Evolutionary conservation across 1,140 invertebrate genomes (phyloP).

Genomic region (Stenopsyche tienmushanensis): DNA sequence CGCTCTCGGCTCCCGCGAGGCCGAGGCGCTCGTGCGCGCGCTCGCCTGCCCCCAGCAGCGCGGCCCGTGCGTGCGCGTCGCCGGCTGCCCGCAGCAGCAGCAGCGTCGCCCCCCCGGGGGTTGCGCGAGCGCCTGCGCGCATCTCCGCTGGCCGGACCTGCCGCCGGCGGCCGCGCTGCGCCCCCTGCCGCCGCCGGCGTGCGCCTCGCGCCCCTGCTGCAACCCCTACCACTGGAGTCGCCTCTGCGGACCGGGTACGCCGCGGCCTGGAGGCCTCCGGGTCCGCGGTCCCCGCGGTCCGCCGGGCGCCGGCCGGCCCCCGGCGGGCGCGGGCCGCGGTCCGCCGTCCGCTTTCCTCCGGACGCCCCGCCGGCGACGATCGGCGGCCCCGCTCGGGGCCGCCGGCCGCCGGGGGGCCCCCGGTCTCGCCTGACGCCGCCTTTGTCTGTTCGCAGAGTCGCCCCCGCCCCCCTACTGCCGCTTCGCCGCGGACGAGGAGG

Average conservation of each 20-base stretch:
- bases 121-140: slow-evolving; percentile 42
- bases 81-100: slow-evolving; percentile 44
- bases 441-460: slow-evolving; percentile 64
- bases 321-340: neutral
- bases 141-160: slow-evolving; percentile 41
- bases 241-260: slow-evolving; percentile 70
- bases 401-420: neutral
- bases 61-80: too few relatives aligned
- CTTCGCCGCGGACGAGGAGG: slow-evolving; percentile 63
- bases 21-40: neutral
- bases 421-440: slow-evolving; percentile 5
- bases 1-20: slow-evolving; percentile 7
- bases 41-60: slow-evolving; percentile 25
- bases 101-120: slow-evolving; percentile 43
- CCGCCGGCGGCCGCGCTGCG: slow-evolving; percentile 59
- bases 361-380: neutral
- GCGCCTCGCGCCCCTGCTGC: slow-evolving; percentile 64
- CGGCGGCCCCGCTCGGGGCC: neutral
- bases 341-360: neutral
- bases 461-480: slow-evolving; percentile 72
- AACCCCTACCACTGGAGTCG: slow-evolving; percentile 83
- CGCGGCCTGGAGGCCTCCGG: too few relatives aligned
- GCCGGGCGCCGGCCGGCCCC: neutral
- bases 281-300: neutral
- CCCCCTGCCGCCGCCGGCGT: slow-evolving; percentile 66